Evolutionary conservation across 2,888 invertebrate species (phyloP), one percentile per base, ranked within the genome.

Genomic region (Drosophila prolongata): DNA sequence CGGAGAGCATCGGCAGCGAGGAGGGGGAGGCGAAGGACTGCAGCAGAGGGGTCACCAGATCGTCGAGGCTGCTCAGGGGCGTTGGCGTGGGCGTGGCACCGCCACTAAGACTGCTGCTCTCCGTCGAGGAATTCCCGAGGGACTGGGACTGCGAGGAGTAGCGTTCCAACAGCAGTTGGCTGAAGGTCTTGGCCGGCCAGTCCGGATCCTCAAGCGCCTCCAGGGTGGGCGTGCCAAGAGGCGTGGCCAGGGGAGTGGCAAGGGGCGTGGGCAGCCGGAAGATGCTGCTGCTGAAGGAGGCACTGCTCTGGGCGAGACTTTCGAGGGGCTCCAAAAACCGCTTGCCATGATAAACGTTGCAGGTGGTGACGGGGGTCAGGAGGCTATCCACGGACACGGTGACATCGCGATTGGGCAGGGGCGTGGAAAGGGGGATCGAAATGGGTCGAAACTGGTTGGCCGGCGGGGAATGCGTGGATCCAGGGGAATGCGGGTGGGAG

Each of bases 301-400:
- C 84, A 60, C 81, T 80, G 43, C 81, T 85, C 27, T 87, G 86
- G 57, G 79, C 58, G 8, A 83, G 72, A 44, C 82, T 86, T 54
- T 72, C 70, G 24, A 90, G 74, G 3, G 91, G 87, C 38, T 91
- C 91, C 49, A 91, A 77, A 37, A 89, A 91, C 0, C 91, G 82
- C 65, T 85, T 90, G 54, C 91, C 91, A 60, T 90, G 91, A 53
- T 91, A 91, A 34, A 91, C 71, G 27, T 80, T 76, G 65, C 76
- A 58, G 59, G 80, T 56, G 14, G 75, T 64, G 6, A 76, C 70
- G 6, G 80, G 79, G 8, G 75, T 68, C 35, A 61, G 60, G 14
- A 75, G 68, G 52, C 76, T 81, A 14, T 78, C 67, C 50, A 83
- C 73, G 11, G 78, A 72, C 11, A 70, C 57, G 30, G 75, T 79